phyloP scores from a whole-genome alignment of 2,888 invertebrate genomes.

The Osmoderma eremita region DNA sequence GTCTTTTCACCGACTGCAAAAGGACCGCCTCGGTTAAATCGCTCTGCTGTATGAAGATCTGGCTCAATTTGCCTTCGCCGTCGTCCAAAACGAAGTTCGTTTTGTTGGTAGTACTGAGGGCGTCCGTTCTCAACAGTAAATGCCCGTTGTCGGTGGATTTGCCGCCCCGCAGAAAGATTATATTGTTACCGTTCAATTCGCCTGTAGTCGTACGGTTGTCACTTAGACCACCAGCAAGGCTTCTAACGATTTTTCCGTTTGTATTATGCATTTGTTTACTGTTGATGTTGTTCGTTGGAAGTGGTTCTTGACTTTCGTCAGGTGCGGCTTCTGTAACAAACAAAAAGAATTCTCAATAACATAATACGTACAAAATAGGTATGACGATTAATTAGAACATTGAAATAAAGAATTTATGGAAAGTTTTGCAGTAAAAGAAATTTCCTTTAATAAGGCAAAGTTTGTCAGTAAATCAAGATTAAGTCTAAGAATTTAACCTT shows the following conservation, averaged over 20 bases:
- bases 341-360: conserved; percentile 3
- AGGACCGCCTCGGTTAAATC: conserved; percentile 59
- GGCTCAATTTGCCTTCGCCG: conserved; percentile 56
- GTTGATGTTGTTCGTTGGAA: conserved; percentile 12
- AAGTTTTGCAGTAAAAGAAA: not conserved
- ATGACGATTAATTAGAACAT: not conserved
- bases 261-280: conserved; percentile 56
- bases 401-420: not conserved
- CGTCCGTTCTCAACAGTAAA: conserved; percentile 58
- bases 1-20: conserved; percentile 61
- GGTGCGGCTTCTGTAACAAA: conserved; percentile 45
- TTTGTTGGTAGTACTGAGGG: conserved; percentile 47
- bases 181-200: conserved; percentile 58
- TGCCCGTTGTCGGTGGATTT: conserved; percentile 58
- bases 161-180: conserved; percentile 58
- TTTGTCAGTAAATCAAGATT: too few species aligned
- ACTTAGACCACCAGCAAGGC: conserved; percentile 50
- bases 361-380: not conserved
- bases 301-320: conserved; percentile 41
- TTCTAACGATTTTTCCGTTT: conserved; percentile 56
- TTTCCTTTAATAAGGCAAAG: not conserved
- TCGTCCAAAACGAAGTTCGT: conserved; percentile 57
- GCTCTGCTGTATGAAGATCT: conserved; percentile 60
- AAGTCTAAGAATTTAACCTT: too few species aligned
- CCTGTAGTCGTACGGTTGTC: conserved; percentile 48